A percentile compares a stretch with the other conserved stretches of the same genome.
phyloP scores from a whole-genome alignment of 2,797 vertebrate genomes.

The Girardinus metallicus region DNA sequence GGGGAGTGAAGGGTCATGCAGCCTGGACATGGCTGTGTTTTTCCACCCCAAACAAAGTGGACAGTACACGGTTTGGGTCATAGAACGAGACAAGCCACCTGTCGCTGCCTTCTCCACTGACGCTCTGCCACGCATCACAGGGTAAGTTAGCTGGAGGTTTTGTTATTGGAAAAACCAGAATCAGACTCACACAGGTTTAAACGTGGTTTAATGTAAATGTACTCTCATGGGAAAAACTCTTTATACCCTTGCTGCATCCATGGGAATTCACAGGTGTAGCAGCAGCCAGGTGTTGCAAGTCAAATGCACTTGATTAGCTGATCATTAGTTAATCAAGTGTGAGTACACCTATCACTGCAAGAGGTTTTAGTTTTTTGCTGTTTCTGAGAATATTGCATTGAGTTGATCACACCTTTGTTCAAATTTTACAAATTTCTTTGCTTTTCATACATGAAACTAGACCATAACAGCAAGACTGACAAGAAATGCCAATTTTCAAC shows the following conservation, averaged over 20 bases:
- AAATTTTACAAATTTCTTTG: not conserved
- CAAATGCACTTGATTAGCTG: not conserved
- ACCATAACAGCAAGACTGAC: not conserved
- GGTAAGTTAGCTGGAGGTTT: conserved; percentile 61
- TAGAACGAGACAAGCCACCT: conserved; percentile 79
- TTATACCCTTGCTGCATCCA: too few species aligned
- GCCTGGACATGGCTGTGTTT: conserved; percentile 82
- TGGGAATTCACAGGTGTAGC: not conserved
- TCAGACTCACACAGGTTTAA: not conserved
- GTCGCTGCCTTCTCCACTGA: conserved; percentile 78
- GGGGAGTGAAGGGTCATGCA: conserved; percentile 66
- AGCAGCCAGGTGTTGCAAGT: not conserved
- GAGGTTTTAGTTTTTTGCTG: not conserved
- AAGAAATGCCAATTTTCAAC: not conserved
- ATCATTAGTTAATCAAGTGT: not conserved
- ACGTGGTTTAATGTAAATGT: not conserved
- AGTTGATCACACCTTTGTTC: not conserved
- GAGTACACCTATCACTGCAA: not conserved
- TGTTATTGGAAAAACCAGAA: not conserved
- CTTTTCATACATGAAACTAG: not conserved
- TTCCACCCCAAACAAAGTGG: conserved; percentile 81
- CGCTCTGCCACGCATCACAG: conserved; percentile 77
- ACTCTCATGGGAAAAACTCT: not conserved
- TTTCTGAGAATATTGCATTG: not conserved
- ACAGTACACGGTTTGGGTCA: conserved; percentile 80